Conservation (phyloP, 2,113 vertebrate species). For the Nothocercus julius region DNA sequence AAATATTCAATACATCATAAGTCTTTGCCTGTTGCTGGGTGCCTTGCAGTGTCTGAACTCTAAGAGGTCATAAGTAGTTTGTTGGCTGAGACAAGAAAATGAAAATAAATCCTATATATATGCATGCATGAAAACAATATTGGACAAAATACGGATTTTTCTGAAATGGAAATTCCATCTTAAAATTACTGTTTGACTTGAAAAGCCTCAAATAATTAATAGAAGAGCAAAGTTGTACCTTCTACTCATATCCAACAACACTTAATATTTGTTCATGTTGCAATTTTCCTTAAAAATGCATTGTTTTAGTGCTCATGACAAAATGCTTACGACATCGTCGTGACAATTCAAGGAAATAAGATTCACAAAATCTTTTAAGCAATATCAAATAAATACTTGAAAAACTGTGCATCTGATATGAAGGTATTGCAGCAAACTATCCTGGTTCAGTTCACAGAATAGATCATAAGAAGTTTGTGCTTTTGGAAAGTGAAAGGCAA, state of each 20-base stretch:
- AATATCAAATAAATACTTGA: not conserved
- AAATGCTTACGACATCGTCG: too few species aligned
- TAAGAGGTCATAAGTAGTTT: fast-evolving
- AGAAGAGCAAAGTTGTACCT: too few species aligned
- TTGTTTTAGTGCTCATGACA: too few species aligned
- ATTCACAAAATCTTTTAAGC: not conserved
- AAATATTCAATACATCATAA: not conserved
- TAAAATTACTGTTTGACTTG: too few species aligned
- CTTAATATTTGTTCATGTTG: too few species aligned
- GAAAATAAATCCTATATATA: not conserved
- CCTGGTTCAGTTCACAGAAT: not conserved
- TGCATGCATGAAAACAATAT: too few species aligned
- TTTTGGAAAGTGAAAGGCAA: not conserved
- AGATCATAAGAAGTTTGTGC: not conserved
- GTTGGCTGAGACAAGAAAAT: not conserved
- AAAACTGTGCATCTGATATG: not conserved
- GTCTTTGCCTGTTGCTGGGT: not conserved
- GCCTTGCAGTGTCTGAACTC: not conserved
- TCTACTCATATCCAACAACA: too few species aligned
- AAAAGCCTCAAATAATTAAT: too few species aligned
- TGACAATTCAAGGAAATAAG: not conserved
- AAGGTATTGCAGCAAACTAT: not conserved
- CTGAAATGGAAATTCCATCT: too few species aligned
- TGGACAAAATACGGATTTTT: too few species aligned
- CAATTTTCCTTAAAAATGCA: not conserved